Conservation (phyloP, 2,113 vertebrate species). For the Psilopogon haemacephalus region DNA sequence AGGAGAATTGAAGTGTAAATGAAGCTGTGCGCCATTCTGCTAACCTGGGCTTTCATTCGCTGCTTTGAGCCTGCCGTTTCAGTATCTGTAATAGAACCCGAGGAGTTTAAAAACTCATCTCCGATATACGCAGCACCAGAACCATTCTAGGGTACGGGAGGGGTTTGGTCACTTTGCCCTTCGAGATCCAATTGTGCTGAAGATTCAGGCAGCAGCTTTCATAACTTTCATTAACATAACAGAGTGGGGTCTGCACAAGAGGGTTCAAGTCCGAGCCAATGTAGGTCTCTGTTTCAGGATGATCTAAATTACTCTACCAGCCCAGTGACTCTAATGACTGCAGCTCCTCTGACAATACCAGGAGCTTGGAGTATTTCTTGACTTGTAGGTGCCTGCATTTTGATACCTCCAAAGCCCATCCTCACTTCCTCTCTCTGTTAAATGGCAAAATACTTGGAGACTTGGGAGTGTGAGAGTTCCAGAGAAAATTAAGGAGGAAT, state of each 20-base stretch:
- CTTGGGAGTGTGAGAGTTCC: not conserved
- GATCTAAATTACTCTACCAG: not conserved
- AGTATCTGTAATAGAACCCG: not conserved
- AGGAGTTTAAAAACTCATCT: not conserved
- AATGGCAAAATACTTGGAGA: not conserved
- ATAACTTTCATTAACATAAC: not conserved
- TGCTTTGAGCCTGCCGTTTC: not conserved
- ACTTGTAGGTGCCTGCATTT: not conserved
- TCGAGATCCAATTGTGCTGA: not conserved
- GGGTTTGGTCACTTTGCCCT: not conserved
- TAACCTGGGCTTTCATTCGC: conserved; percentile 24
- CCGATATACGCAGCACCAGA: not conserved
- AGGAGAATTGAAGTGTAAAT: conserved; percentile 44
- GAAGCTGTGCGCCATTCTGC: conserved; percentile 12
- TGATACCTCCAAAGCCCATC: not conserved
- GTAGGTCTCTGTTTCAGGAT: not conserved
- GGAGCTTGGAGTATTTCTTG: not conserved
- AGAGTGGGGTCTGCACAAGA: not conserved
- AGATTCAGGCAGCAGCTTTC: not conserved
- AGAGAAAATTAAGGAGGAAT: not conserved
- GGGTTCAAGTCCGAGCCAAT: not conserved
- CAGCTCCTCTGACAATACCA: not conserved
- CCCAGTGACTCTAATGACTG: not conserved
- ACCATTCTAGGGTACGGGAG: not conserved
- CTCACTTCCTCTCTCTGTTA: not conserved